Base-by-base conservation (phyloP, 1,140 invertebrate genomes). In the Rhizoglyphus robini region DNA sequence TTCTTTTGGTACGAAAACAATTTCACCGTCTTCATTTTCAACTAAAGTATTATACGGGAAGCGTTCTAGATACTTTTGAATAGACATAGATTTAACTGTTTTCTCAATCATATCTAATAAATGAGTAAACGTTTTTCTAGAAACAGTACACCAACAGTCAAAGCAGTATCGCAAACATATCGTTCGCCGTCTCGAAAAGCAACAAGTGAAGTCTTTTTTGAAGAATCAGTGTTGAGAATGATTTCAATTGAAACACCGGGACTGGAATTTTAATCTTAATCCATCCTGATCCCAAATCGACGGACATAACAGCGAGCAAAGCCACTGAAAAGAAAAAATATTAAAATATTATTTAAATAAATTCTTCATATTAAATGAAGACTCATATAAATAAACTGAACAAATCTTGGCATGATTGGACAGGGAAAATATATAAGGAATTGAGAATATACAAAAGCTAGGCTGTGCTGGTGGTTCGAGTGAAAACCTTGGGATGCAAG, bases 231-330 rank as follows among this genome's bases (percentile, higher is more conserved):
- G 78, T 99, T 99, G 62, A 99, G 77, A 0, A 90, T 95, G 70
- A 98, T 97, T 81, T 99, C 96, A 95, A 99, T 98, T 5, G 95
- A 94, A 15, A 98, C 90, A 68, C 96, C 96, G 60, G 95, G 94
- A 71, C 88, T 88, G 3, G 89, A 71, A 90, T 83, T 46, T 84
- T 87, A 69, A 93, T 83, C 82, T 99, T 99, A 84, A 99, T 92
- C 86, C 89, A 99, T 83, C 99, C 94, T 67, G 83, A 87, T 30
- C 96, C 96, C 64, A 98, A 81, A 80, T 99, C 96, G 69, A 99
- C 83, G 67, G 94, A 97, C 89, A 99, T 98, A 23, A 68, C 64
- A 4, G 67, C 59, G 13, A 64, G 57, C 25, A 11, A 60, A 18
- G 23, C 32, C 46, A 65, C 64, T 59, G 8, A 36, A 41, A 1